These are phyloP conservation scores for Mus spretus DNA, from an alignment of 2,797 vertebrate species.

Conservation along the genomic window DNA sequence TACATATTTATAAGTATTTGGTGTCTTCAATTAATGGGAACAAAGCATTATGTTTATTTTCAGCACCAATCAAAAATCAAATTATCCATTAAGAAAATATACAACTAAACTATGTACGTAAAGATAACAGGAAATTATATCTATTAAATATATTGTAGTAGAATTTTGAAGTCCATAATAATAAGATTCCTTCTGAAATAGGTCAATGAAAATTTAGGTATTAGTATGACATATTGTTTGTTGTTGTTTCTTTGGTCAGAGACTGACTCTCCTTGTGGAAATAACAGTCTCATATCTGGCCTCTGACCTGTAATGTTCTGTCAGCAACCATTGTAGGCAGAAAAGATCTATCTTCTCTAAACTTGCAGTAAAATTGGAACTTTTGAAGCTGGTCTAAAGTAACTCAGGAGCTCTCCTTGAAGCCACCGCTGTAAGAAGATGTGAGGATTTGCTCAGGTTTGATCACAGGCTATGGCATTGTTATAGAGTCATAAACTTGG, in stretches of 20 bases:
- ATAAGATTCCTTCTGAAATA: not conserved
- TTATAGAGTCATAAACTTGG: not conserved
- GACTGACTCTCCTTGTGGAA: not conserved
- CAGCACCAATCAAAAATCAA: not conserved
- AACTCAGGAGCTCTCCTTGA: not conserved
- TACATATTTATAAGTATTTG: not conserved
- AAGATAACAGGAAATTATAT: not conserved
- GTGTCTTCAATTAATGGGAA: not conserved
- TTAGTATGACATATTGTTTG: not conserved
- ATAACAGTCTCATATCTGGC: not conserved
- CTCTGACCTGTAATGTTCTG: not conserved
- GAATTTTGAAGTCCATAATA: constrained; percentile 28
- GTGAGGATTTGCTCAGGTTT: not conserved
- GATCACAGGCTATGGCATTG: not conserved
- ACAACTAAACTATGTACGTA: not conserved
- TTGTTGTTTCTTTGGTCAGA: not conserved
- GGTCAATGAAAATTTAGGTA: constrained; percentile 10
- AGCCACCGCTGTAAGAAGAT: not conserved
- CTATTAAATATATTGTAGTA: not conserved
- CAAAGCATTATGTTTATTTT: not conserved
- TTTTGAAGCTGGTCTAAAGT: not conserved
- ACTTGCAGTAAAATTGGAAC: not conserved
- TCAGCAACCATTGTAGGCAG: not conserved
- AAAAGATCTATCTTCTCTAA: not conserved
- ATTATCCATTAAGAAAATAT: not conserved